Conservation (phyloP, 2,888 invertebrate genomes). For the Temnothorax unifasciatus region DNA sequence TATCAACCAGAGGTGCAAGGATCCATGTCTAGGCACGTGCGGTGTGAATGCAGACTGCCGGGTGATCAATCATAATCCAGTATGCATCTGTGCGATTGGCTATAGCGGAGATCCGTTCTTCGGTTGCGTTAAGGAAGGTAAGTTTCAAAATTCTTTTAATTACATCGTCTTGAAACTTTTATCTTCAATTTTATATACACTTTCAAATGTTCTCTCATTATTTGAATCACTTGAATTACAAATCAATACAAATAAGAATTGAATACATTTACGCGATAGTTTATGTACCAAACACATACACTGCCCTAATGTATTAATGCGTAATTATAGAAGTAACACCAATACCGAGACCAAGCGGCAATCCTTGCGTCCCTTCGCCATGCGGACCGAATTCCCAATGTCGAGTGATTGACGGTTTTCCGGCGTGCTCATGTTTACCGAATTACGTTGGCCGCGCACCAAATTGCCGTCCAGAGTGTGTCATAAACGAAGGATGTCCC, state of each 20-base stretch:
- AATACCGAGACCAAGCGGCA: conserved; percentile 87
- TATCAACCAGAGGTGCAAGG: conserved; percentile 92
- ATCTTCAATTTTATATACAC: not conserved
- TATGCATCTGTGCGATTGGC: conserved; percentile 93
- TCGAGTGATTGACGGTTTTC: conserved; percentile 91
- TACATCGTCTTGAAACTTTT: not conserved
- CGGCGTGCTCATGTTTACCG: conserved; percentile 93
- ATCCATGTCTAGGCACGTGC: conserved; percentile 94
- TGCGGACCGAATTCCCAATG: conserved; percentile 95
- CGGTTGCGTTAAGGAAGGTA: conserved; percentile 90
- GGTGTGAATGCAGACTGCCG: conserved; percentile 93
- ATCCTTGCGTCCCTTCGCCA: conserved; percentile 94
- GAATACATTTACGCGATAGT: not conserved
- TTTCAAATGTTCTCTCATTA: not conserved
- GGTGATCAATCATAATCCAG: conserved; percentile 94
- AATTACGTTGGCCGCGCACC: conserved; percentile 94
- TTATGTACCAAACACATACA: not conserved
- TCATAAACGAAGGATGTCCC: conserved; percentile 94
- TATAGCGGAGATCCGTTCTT: conserved; percentile 94
- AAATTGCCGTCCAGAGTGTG: conserved; percentile 95
- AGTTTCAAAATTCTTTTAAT: conserved; percentile 83
- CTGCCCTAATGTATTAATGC: not conserved
- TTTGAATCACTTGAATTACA: not conserved
- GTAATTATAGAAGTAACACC: conserved; percentile 56
- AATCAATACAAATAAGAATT: conserved; percentile 26